phyloP scores from a whole-genome alignment of 2,888 invertebrate species.

The Schrankia costaestrigalis region DNA sequence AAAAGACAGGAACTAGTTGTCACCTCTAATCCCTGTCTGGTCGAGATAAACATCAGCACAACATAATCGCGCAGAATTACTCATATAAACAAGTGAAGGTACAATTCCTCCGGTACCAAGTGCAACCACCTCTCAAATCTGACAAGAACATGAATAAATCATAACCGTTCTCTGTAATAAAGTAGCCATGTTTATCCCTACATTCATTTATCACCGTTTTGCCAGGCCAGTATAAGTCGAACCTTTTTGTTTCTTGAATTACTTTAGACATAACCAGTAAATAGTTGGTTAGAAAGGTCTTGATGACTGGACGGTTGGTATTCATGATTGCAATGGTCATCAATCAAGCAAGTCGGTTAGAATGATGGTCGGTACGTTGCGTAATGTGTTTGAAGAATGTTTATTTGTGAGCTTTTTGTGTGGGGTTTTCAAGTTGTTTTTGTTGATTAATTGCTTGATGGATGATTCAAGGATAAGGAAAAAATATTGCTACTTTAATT shows the following conservation, averaged over 20 bases:
- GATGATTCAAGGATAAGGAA: conserved; percentile 36
- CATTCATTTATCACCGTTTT: conserved; percentile 72
- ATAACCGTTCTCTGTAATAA: conserved; percentile 73
- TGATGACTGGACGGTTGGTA: conserved; percentile 39
- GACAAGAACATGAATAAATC: conserved; percentile 77
- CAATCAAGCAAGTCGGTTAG: conserved; percentile 62
- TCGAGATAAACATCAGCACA: background rate
- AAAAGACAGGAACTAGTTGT: too few species aligned
- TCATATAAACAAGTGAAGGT: conserved; percentile 13
- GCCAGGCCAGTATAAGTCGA: conserved; percentile 45
- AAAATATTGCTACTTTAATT: conserved; percentile 37
- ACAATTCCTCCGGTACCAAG: conserved; percentile 40
- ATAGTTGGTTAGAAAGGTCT: conserved; percentile 28
- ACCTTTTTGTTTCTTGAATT: conserved; percentile 21
- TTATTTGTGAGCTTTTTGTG: conserved; percentile 54
- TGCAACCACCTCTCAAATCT: conserved; percentile 65
- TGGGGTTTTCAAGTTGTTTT: conserved; percentile 47
- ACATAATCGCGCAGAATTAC: background rate
- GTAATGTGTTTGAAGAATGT: conserved; percentile 67
- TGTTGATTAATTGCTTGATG: conserved; percentile 59
- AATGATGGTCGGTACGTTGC: conserved; percentile 59
- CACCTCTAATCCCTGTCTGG: background rate
- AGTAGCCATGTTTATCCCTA: conserved; percentile 75
- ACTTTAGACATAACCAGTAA: conserved; percentile 6
- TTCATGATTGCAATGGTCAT: conserved; percentile 61